Percentiles rank a stretch among this genome's conserved stretches.
phyloP scores from a whole-genome alignment of 2,113 vertebrate species.

The Periophthalmodon schlosseri region DNA sequence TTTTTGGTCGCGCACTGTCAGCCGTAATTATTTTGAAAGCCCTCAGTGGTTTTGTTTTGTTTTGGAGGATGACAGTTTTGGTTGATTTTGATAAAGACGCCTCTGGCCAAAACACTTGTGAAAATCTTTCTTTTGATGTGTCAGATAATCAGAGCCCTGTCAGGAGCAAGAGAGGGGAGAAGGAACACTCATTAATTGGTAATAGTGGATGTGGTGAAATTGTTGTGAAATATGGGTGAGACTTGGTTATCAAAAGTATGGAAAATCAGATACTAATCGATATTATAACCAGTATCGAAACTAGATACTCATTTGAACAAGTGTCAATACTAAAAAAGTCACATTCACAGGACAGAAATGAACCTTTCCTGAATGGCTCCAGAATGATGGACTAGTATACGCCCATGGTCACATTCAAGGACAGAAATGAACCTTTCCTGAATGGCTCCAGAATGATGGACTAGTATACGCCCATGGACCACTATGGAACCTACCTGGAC shows the following conservation, averaged over 20 bases:
- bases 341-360: no score
- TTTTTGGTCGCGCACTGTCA: slow-evolving; percentile 45
- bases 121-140: slow-evolving; percentile 4
- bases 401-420: no score
- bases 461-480: no score
- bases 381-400: no score
- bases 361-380: no score
- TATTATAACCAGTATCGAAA: no score
- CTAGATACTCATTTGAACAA: no score
- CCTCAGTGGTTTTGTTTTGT: slow-evolving; percentile 57
- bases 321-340: no score
- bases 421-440: no score
- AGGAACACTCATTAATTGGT: neutral
- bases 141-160: neutral
- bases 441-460: no score
- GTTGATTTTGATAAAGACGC: slow-evolving; percentile 58
- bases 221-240: neutral
- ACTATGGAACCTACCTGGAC: no score
- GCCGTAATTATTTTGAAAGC: slow-evolving; percentile 59
- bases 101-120: slow-evolving; percentile 52
- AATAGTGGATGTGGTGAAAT: neutral
- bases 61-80: slow-evolving; percentile 45
- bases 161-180: neutral
- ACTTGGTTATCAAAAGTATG: neutral
- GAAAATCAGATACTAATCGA: no score